Conservation (phyloP, 2,113 vertebrate genomes). For the Clarias gariepinus region DNA sequence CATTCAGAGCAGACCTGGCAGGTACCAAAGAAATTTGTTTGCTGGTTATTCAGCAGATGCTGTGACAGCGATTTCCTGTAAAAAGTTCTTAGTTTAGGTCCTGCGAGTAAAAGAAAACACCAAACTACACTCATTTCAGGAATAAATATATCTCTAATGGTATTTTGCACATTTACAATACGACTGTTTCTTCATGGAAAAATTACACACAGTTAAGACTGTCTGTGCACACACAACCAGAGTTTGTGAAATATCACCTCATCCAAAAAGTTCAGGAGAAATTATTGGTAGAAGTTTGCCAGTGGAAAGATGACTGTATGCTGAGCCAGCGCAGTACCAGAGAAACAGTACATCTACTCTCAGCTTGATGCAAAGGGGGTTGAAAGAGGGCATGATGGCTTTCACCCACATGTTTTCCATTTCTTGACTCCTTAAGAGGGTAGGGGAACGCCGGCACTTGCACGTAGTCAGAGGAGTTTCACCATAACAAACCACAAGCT, state of each 20-base stretch:
- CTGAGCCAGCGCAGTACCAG: neutral
- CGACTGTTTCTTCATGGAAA: neutral
- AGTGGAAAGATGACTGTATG: neutral
- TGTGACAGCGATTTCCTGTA: neutral
- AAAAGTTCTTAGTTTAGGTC: neutral
- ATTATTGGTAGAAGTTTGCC: neutral
- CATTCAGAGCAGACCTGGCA: neutral
- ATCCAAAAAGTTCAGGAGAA: neutral
- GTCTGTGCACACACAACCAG: too few relatives aligned
- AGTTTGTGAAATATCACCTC: neutral
- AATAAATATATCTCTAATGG: neutral
- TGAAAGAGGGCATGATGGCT: neutral
- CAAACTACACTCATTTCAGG: neutral
- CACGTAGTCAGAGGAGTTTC: conserved; percentile 39
- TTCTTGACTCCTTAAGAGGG: neutral
- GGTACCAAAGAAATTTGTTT: conserved; percentile 30
- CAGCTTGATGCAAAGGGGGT: conserved; percentile 5
- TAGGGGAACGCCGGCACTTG: neutral
- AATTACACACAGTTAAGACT: neutral
- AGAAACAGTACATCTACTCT: conserved; percentile 2
- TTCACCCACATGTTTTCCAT: conserved; percentile 5
- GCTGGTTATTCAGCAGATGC: neutral
- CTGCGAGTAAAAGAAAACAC: neutral
- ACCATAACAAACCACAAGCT: conserved; percentile 32
- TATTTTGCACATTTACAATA: neutral